Percentiles rank a stretch among this genome's conserved stretches.
These are phyloP conservation scores for Pseudopleuronectes americanus DNA, from an alignment of 2,797 vertebrate species.

Conservation along the genomic window DNA sequence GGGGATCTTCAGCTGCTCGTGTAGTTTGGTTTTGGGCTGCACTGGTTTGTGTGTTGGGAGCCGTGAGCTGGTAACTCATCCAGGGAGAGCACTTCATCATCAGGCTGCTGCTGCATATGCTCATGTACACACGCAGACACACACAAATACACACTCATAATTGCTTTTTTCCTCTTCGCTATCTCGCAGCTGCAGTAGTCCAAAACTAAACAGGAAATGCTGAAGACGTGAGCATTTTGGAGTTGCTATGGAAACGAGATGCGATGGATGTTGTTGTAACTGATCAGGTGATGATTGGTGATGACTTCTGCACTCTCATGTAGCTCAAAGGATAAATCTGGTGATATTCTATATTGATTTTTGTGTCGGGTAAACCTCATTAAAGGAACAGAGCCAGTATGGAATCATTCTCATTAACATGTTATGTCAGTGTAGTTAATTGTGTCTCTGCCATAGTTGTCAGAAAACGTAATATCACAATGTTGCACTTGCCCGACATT, in stretches of 20 bases:
- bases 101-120: slow-evolving; percentile 17
- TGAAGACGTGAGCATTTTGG: slow-evolving; percentile 32
- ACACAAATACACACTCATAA: not conserved
- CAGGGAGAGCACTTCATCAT: slow-evolving; percentile 36
- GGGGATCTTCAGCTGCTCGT: slow-evolving; percentile 14
- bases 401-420: not conserved
- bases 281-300: slow-evolving; percentile 4
- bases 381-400: no score
- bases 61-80: slow-evolving; percentile 30
- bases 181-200: slow-evolving; percentile 51
- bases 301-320: slow-evolving; percentile 10
- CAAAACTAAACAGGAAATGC: slow-evolving; percentile 56
- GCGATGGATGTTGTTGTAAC: slow-evolving; percentile 41
- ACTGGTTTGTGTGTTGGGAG: no score
- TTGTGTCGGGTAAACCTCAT: no score
- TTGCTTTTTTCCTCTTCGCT: slow-evolving; percentile 3
- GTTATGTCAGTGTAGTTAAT: no score
- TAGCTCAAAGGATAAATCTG: not conserved
- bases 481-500: not conserved
- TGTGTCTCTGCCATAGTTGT: not conserved
- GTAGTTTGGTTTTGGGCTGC: not conserved
- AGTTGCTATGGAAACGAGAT: slow-evolving; percentile 56
- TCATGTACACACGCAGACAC: not conserved
- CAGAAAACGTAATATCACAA: not conserved
- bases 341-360: not conserved